phyloP scores from a whole-genome alignment of 2,797 vertebrate genomes.

The Galago senegalensis region DNA sequence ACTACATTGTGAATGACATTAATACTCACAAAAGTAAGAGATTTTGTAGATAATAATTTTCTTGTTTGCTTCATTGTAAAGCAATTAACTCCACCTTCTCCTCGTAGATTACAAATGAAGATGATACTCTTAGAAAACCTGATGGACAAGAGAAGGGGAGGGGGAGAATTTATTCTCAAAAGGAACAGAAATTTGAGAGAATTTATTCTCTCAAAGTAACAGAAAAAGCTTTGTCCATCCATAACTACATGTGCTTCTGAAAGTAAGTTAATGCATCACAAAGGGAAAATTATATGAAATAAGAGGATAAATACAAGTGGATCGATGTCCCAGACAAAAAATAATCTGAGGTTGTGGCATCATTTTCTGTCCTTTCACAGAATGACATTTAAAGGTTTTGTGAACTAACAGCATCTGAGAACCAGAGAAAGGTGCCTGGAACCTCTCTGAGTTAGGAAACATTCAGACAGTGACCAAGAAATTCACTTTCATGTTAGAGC shows the following conservation, averaged over 20 bases:
- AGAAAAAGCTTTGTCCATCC: neutral
- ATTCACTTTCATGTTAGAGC: neutral
- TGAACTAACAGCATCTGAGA: neutral
- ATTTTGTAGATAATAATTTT: conserved; percentile 33
- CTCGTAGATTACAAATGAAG: neutral
- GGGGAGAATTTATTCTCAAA: neutral
- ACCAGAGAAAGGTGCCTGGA: neutral
- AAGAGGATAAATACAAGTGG: neutral
- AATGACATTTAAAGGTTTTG: neutral
- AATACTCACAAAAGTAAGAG: conserved; percentile 15
- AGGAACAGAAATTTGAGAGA: no score
- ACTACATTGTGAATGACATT: conserved; percentile 8
- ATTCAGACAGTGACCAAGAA: neutral
- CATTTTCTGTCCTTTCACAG: neutral
- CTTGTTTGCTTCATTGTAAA: conserved; percentile 41
- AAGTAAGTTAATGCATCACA: neutral
- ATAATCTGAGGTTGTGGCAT: neutral
- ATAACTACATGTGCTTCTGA: neutral
- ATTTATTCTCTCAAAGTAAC: neutral
- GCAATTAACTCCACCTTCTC: neutral
- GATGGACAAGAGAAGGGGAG: neutral
- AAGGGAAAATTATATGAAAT: neutral
- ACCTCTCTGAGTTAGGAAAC: neutral
- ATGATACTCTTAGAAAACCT: neutral
- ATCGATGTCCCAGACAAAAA: neutral